Conservation (phyloP, 2,888 invertebrate genomes). For the Megaustenia siamemsis region DNA sequence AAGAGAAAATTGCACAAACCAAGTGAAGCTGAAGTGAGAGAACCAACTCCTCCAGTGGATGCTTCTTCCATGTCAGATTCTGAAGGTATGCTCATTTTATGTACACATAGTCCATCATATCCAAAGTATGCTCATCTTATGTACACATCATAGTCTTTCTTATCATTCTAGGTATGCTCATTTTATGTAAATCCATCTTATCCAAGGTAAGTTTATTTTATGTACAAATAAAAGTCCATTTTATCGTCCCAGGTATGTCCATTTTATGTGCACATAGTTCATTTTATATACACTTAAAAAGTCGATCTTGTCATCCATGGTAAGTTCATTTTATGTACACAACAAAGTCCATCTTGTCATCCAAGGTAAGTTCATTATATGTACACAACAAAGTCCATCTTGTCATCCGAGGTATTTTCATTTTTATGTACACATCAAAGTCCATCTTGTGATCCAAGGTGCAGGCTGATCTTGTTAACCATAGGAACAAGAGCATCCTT, state of each 20-base stretch:
- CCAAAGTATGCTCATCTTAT: no score
- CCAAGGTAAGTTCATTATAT: no score
- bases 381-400: no score
- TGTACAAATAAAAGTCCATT: background rate
- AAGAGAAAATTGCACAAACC: slow-evolving; percentile 49
- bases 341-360: no score
- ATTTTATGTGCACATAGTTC: background rate
- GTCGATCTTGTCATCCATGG: no score
- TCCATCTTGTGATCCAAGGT: no score
- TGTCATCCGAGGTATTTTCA: no score
- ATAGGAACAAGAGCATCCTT: no score
- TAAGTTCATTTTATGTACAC: no score
- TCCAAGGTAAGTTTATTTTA: background rate
- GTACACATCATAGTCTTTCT: background rate
- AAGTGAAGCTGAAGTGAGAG: slow-evolving; percentile 5
- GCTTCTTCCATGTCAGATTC: slow-evolving; percentile 29
- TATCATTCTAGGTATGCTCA: background rate
- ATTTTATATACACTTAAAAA: background rate
- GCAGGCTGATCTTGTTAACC: no score
- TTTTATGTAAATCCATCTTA: background rate
- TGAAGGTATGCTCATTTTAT: slow-evolving; percentile 17
- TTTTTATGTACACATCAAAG: no score
- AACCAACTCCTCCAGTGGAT: background rate
- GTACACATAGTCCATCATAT: no score
- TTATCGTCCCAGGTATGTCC: background rate